These are phyloP conservation scores for Bombus superbus DNA, from an alignment of 1,140 invertebrate genomes.

Conservation along the genomic window DNA sequence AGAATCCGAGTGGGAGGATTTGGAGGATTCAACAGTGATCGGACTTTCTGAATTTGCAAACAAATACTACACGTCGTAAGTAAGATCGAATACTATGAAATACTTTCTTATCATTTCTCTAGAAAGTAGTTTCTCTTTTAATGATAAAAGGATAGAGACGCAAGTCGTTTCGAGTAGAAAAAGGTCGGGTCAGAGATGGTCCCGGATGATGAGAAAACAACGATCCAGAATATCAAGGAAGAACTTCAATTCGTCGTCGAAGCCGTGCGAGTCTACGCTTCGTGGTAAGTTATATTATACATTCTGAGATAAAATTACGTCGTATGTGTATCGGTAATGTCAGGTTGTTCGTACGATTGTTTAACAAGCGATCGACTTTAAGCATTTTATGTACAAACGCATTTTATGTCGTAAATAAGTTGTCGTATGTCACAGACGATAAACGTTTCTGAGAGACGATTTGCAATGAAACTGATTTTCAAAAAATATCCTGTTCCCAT, in stretches of 20 bases:
- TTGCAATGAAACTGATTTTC: too few species aligned
- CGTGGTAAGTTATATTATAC: constrained; percentile 42
- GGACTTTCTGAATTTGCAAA: not conserved
- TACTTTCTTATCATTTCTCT: not conserved
- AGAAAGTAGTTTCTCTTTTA: not conserved
- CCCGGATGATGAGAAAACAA: constrained; percentile 59
- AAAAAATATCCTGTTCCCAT: too few species aligned
- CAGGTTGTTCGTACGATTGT: not conserved
- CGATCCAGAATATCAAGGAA: constrained; percentile 62
- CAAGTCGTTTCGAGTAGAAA: constrained; percentile 53
- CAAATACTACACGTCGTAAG: constrained; percentile 49
- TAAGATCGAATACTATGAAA: not conserved
- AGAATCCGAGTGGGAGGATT: constrained; percentile 77
- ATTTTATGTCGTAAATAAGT: too few species aligned
- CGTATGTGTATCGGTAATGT: not conserved
- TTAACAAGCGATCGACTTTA: not conserved
- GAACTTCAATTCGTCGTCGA: constrained; percentile 49
- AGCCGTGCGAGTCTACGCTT: not conserved
- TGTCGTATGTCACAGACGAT: not conserved
- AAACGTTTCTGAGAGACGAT: not conserved
- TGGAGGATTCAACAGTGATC: constrained; percentile 67
- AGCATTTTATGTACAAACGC: too few species aligned
- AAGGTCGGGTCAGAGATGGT: constrained; percentile 58
- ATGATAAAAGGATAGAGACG: constrained; percentile 14
- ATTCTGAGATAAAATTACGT: not conserved